phyloP scores from a whole-genome alignment of 2,888 invertebrate genomes.

The Bellardia pandia region DNA sequence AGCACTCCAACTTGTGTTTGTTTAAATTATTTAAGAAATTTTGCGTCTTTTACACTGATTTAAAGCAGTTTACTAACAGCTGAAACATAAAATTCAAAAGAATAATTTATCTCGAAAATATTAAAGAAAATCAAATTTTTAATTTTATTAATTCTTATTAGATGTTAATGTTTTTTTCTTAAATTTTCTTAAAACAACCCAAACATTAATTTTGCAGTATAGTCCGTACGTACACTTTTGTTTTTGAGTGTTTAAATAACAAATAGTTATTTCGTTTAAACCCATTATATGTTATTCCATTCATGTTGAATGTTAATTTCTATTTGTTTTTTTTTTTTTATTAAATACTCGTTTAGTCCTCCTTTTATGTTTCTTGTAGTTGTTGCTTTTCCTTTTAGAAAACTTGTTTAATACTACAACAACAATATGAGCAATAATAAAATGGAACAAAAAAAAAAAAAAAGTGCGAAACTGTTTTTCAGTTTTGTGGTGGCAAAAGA shows the following conservation, averaged over 20 bases:
- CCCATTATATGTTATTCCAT: neutral
- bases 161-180: no score
- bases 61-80: neutral
- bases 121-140: no score
- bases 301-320: constrained; percentile 32
- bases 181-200: no score
- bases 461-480: constrained; percentile 44
- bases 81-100: neutral
- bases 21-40: constrained; percentile 6
- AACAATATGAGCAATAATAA: neutral
- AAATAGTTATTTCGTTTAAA: constrained; percentile 12
- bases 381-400: constrained; percentile 19
- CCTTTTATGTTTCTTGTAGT: constrained; percentile 30
- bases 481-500: constrained; percentile 9
- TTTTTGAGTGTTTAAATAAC: neutral
- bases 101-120: no score
- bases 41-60: neutral
- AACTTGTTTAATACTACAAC: constrained; percentile 49
- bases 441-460: neutral
- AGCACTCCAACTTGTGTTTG: constrained; percentile 16
- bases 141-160: no score
- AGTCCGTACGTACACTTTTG: neutral
- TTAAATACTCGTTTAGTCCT: constrained; percentile 42
- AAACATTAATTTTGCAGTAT: no score
- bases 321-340: constrained; percentile 49